Evolutionary conservation across 2,888 invertebrate species (phyloP).

Genomic region (Flabesymbios commensalis): DNA sequence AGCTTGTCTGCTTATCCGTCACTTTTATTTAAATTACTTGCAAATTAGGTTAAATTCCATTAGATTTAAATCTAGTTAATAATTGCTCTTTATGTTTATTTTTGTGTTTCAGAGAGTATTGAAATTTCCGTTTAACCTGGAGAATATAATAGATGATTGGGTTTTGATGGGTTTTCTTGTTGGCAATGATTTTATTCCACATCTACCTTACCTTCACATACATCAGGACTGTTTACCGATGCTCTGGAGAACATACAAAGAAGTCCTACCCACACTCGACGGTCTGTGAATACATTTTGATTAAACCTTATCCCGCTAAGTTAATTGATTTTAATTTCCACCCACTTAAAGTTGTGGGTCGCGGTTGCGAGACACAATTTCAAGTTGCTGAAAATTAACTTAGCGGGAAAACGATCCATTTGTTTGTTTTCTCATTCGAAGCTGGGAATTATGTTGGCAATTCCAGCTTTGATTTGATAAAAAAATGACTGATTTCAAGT

Average conservation of each 20-base stretch:
- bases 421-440: background rate
- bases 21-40: too few species aligned
- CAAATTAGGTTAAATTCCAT: too few species aligned
- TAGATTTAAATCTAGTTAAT: too few species aligned
- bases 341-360: too few species aligned
- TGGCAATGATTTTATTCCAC: slow-evolving; percentile 95
- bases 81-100: background rate
- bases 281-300: slow-evolving; percentile 65
- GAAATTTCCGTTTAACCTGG: slow-evolving; percentile 80
- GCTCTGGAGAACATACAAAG: slow-evolving; percentile 85
- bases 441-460: too few species aligned
- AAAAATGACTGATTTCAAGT: background rate
- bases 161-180: slow-evolving; percentile 95
- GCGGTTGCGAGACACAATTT: too few species aligned
- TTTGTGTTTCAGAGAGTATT: slow-evolving; percentile 59
- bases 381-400: background rate
- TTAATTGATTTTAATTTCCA: too few species aligned
- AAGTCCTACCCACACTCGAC: slow-evolving; percentile 80
- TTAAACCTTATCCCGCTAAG: too few species aligned
- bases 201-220: slow-evolving; percentile 93
- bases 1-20: too few species aligned
- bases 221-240: slow-evolving; percentile 84
- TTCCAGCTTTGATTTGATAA: background rate
- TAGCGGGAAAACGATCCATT: background rate
- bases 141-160: slow-evolving; percentile 96